These are phyloP conservation scores for Orthonevra nobilis DNA, from an alignment of 2,888 invertebrate genomes.

Conservation along the genomic window DNA sequence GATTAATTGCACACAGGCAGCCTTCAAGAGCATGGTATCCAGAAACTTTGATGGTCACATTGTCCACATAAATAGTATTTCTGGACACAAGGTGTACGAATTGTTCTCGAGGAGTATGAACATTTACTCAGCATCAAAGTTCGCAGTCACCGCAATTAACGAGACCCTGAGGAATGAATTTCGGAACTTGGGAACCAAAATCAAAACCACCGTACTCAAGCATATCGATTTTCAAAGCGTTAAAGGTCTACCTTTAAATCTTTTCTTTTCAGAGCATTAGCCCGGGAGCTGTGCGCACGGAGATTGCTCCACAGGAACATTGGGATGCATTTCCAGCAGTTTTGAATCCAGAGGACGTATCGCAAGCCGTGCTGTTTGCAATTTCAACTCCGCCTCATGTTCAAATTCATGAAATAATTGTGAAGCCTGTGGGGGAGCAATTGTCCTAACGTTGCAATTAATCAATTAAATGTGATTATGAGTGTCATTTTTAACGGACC, in stretches of 20 bases:
- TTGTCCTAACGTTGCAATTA: too few species aligned
- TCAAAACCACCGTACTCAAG: constrained; percentile 71
- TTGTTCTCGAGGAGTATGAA: constrained; percentile 72
- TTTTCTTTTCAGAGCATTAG: neutral
- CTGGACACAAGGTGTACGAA: constrained; percentile 75
- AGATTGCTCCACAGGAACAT: neutral
- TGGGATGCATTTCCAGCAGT: neutral
- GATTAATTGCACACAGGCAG: constrained; percentile 80
- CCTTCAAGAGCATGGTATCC: constrained; percentile 80
- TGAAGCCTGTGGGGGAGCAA: constrained; percentile 13
- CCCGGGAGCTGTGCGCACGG: constrained; percentile 2
- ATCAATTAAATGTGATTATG: too few species aligned
- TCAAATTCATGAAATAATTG: too few species aligned
- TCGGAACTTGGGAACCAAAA: constrained; percentile 45
- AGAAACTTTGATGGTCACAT: constrained; percentile 75
- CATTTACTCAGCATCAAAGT: constrained; percentile 69
- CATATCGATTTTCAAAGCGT: too few species aligned
- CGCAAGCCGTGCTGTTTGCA: too few species aligned
- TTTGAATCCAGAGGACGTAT: too few species aligned
- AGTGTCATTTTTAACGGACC: too few species aligned
- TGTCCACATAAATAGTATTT: constrained; percentile 75
- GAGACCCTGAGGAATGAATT: constrained; percentile 72
- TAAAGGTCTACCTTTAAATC: constrained; percentile 65
- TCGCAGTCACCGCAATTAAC: constrained; percentile 70
- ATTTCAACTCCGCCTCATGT: too few species aligned